Evolutionary conservation across 2,113 vertebrate genomes (phyloP).

Genomic region (Psophia crepitans): DNA sequence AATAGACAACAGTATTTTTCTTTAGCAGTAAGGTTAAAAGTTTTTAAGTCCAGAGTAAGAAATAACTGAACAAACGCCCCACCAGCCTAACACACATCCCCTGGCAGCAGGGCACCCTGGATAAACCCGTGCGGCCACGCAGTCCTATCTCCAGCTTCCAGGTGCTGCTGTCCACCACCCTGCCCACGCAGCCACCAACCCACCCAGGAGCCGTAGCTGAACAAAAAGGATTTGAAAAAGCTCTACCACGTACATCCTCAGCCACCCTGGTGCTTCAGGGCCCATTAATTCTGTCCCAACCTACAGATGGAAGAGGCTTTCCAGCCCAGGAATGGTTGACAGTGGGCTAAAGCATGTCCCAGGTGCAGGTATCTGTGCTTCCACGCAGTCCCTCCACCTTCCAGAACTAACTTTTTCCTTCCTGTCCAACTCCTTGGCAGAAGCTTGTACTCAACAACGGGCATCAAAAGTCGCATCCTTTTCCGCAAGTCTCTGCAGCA

Average conservation of each 20-base stretch:
- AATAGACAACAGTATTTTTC: conserved; percentile 91
- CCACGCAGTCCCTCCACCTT: background rate
- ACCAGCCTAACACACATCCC: background rate
- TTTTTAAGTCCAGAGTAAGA: conserved; percentile 67
- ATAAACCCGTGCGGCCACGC: background rate
- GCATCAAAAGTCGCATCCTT: background rate
- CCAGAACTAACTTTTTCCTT: background rate
- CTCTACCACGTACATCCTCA: background rate
- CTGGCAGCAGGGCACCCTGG: background rate
- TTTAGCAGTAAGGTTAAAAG: conserved; percentile 80
- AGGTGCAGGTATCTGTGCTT: background rate
- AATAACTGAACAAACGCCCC: conserved; percentile 61
- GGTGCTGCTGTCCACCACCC: background rate
- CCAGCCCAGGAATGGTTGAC: background rate
- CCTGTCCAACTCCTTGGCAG: background rate
- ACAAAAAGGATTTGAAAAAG: background rate
- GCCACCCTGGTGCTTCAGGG: background rate
- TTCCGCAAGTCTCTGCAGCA: background rate
- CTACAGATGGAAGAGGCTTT: background rate
- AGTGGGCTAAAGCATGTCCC: background rate
- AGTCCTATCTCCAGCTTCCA: background rate
- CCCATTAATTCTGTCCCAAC: background rate
- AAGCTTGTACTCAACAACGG: background rate
- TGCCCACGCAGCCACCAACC: rapidly evolving
- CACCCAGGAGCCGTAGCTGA: background rate